phyloP scores from a whole-genome alignment of 2,888 invertebrate species.

The Diplazon laetatorius region DNA sequence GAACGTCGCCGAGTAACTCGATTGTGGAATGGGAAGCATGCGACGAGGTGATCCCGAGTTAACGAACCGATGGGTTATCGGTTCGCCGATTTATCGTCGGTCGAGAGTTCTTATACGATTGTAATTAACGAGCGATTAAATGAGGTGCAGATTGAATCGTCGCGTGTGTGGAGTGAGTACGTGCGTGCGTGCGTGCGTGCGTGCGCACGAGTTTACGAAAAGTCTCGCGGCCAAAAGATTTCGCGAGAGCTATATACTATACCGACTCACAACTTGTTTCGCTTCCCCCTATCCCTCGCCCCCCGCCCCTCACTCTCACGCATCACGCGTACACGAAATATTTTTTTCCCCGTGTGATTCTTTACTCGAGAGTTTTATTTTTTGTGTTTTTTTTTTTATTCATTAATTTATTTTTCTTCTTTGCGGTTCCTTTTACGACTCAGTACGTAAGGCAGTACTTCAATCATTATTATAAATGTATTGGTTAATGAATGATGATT shows the following conservation, averaged over 20 bases:
- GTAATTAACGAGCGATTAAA: constrained; percentile 57
- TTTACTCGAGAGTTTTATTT: background rate
- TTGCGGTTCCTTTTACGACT: constrained; percentile 19
- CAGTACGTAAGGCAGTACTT: constrained; percentile 9
- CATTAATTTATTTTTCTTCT: background rate
- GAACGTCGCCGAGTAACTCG: too few relatives aligned
- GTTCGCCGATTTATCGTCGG: constrained; percentile 43
- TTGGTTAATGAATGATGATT: constrained; percentile 13
- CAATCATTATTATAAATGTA: constrained; percentile 25
- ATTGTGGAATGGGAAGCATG: background rate
- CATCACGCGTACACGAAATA: constrained; percentile 17
- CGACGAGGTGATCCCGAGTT: background rate
- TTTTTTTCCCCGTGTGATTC: background rate
- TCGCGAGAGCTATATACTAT: too few relatives aligned
- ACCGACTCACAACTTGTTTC: too few relatives aligned
- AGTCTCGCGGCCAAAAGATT: background rate
- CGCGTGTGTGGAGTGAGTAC: constrained; percentile 24
- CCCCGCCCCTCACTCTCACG: too few relatives aligned
- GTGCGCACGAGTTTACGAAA: constrained; percentile 20
- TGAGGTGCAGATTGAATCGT: constrained; percentile 48
- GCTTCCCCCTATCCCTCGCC: too few relatives aligned
- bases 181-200: constrained; percentile 25
- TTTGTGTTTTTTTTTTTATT: background rate
- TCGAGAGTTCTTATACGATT: constrained; percentile 56
- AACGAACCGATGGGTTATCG: constrained; percentile 30